Evolutionary conservation across 35 echinoderm and acorn worm species (phyloP).

Genomic region (Heliocidaris tuberculata): DNA sequence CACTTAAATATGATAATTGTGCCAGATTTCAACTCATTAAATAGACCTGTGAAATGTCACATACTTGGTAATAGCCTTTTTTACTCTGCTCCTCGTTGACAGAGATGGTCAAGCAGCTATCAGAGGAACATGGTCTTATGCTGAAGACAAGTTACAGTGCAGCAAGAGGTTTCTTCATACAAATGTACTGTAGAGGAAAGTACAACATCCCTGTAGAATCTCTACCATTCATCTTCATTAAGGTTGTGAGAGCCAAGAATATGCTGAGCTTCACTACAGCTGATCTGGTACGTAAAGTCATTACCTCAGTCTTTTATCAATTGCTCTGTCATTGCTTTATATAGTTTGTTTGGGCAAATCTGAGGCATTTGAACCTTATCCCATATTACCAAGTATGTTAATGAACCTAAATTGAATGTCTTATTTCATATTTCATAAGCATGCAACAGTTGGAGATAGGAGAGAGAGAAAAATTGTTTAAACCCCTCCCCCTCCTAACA

Average conservation of each 20-base stretch:
- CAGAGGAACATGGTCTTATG: slow-evolving; percentile 66
- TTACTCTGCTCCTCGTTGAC: not conserved
- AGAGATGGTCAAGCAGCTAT: slow-evolving; percentile 81
- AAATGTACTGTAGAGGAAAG: slow-evolving; percentile 72
- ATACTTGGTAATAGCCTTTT: no score
- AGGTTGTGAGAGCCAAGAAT: slow-evolving; percentile 79
- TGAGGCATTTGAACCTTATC: no score
- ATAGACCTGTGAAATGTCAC: no score
- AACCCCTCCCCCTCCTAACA: no score
- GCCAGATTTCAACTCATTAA: no score
- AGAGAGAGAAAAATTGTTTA: no score
- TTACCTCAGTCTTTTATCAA: not conserved
- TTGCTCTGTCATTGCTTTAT: no score
- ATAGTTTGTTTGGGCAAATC: no score
- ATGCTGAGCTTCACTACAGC: slow-evolving; percentile 80
- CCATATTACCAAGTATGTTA: not conserved
- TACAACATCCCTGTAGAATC: slow-evolving; percentile 44
- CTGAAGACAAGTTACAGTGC: slow-evolving; percentile 86
- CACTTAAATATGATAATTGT: no score
- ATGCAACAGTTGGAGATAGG: no score
- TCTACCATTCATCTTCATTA: slow-evolving; percentile 78
- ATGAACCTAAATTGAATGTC: no score
- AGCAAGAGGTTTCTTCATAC: slow-evolving; percentile 87
- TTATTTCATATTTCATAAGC: no score
- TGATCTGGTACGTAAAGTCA: slow-evolving; percentile 72